Conservation (phyloP, 2,797 vertebrate genomes). For the Artibeus lituratus region DNA sequence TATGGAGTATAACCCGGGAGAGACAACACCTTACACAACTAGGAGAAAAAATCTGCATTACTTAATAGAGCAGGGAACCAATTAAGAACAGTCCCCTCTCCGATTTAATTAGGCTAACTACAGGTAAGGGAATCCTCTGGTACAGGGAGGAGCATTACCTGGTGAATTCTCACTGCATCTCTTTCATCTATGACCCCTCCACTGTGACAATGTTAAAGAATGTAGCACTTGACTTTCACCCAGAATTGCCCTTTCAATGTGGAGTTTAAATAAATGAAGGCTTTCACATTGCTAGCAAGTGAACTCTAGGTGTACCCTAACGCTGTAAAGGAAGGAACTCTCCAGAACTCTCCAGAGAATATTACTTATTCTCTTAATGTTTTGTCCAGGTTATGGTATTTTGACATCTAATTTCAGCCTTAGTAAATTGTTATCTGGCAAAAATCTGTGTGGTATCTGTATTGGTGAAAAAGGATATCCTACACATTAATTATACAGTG, state of each 20-base stretch:
- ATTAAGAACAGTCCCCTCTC: constrained; percentile 84
- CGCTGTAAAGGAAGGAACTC: background rate
- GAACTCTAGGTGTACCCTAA: background rate
- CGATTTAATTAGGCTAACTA: constrained; percentile 88
- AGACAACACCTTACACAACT: constrained; percentile 60
- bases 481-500: background rate
- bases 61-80: constrained; percentile 87
- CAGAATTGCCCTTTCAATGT: constrained; percentile 54
- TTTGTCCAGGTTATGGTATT: background rate
- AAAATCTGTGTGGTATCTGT: background rate
- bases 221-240: constrained; percentile 73
- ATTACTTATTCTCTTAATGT: background rate
- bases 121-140: constrained; percentile 83
- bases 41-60: constrained; percentile 81
- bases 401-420: constrained; percentile 18
- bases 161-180: constrained; percentile 64
- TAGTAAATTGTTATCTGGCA: background rate
- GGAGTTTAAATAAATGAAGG: constrained; percentile 58
- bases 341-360: no score
- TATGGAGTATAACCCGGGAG: constrained; percentile 63
- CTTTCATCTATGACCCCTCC: constrained; percentile 71
- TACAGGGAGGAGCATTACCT: constrained; percentile 72
- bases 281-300: background rate
- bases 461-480: background rate
- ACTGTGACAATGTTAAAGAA: constrained; percentile 71